Evolutionary conservation across 2,888 invertebrate genomes (phyloP).

Genomic region (Lymantria monacha): DNA sequence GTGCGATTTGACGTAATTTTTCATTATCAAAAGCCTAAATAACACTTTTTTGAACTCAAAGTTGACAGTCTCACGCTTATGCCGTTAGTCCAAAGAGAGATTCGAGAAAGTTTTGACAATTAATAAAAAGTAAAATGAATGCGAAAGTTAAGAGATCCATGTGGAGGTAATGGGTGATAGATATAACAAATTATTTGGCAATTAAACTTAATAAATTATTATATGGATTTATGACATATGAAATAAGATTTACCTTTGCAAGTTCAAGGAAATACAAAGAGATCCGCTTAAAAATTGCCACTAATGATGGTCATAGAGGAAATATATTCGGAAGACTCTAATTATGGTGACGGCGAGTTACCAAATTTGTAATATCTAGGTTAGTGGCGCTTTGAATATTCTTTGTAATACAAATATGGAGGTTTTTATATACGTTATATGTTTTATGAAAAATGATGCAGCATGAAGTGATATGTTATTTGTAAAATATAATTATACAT

Average conservation of each 20-base stretch:
- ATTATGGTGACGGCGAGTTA: slow-evolving; percentile 22
- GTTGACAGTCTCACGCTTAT: too few relatives aligned
- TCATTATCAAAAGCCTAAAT: too few relatives aligned
- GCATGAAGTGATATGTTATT: too few relatives aligned
- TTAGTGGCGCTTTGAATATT: slow-evolving; percentile 22
- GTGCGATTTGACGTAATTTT: too few relatives aligned
- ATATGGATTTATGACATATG: not conserved
- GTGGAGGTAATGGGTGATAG: not conserved
- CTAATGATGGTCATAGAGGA: slow-evolving; percentile 28
- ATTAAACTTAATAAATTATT: not conserved
- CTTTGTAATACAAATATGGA: slow-evolving; percentile 16
- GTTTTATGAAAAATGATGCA: slow-evolving; percentile 1
- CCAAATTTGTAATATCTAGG: slow-evolving; percentile 31
- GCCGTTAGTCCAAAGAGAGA: not conserved
- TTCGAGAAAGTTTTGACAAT: slow-evolving; percentile 7
- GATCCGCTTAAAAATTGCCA: slow-evolving; percentile 15
- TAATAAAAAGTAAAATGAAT: slow-evolving; percentile 8
- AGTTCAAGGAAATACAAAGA: slow-evolving; percentile 28
- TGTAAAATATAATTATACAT: too few relatives aligned
- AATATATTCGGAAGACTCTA: slow-evolving; percentile 28
- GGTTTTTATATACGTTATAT: slow-evolving; percentile 19
- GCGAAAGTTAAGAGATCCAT: not conserved
- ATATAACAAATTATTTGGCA: too few relatives aligned
- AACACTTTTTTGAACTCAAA: too few relatives aligned
- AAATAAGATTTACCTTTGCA: slow-evolving; percentile 9